Percentiles rank a stretch among this genome's conserved stretches.
phyloP scores from a whole-genome alignment of 2,888 invertebrate genomes.

The Hoplodrina blanda region DNA sequence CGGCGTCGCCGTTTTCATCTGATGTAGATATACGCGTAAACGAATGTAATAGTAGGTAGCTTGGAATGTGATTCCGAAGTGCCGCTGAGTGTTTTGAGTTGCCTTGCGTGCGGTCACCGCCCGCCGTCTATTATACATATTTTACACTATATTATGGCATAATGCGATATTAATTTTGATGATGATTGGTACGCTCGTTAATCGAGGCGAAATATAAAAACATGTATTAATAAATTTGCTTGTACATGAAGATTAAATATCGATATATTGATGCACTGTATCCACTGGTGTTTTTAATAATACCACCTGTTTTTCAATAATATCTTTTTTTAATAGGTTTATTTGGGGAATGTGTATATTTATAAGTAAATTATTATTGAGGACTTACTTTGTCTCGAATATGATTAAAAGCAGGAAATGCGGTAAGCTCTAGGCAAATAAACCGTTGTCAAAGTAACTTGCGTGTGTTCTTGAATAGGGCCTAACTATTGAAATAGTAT shows the following conservation, averaged over 20 bases:
- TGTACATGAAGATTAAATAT: slow-evolving; percentile 95
- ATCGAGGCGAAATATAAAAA: slow-evolving; percentile 82
- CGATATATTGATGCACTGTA: slow-evolving; percentile 94
- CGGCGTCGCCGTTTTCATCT: slow-evolving; percentile 72
- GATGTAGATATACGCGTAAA: slow-evolving; percentile 74
- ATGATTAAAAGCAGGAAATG: slow-evolving; percentile 84
- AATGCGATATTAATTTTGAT: slow-evolving; percentile 86
- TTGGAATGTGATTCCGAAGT: slow-evolving; percentile 88
- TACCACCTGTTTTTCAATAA: slow-evolving; percentile 84
- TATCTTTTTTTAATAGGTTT: slow-evolving; percentile 85
- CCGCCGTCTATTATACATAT: slow-evolving; percentile 80
- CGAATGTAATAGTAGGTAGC: slow-evolving; percentile 77
- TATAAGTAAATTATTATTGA: slow-evolving; percentile 90
- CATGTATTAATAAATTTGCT: slow-evolving; percentile 93
- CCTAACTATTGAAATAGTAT: slow-evolving; percentile 49
- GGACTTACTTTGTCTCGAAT: slow-evolving; percentile 88
- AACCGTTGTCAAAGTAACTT: slow-evolving; percentile 85
- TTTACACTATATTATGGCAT: slow-evolving; percentile 90
- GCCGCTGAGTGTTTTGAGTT: slow-evolving; percentile 80
- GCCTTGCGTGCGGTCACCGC: slow-evolving; percentile 76
- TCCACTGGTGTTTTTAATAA: slow-evolving; percentile 89
- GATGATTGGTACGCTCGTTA: slow-evolving; percentile 80
- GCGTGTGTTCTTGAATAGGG: slow-evolving; percentile 85
- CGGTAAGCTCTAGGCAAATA: slow-evolving; percentile 89
- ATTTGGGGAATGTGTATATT: slow-evolving; percentile 90